Evolutionary conservation across 92 coral and sea anemone species (phyloP), one percentile per base, ranked within the genome.

Genomic region (Epizoanthus fatuus): DNA sequence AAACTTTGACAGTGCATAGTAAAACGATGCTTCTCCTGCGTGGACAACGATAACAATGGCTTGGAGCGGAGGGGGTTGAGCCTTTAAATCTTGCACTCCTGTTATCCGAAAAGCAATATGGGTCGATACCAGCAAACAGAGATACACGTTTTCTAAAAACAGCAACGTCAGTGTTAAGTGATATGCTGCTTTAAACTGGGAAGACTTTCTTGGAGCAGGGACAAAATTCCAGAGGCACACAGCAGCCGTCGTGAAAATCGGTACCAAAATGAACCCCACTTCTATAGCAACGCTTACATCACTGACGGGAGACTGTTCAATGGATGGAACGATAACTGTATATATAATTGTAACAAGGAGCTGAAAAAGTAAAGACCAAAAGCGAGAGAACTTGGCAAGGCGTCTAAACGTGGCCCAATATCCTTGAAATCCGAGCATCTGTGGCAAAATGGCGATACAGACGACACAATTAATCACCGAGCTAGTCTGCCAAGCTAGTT

Each of bases 91-190:
- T 12, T 20, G 59, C n/a, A 88, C 63, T 14, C 91, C 91, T 4
- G 87, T 88, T 20, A 88, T 75, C 35, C 80, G 53, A 68, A 66
- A 88, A 49, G 91, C 91, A 8, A 86, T 81, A n/a, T 88, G 91
- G 4, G 83, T 37, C 2, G 88, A 42, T 8, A 45, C 68, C 38
- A 88, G 47, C 20, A 75, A 20, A 45, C 74, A 88, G 6, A 88
- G 65, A 59, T 67, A 88, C 12, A 82, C 49, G 44, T 82, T 66
- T 38, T 88, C 91, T 32, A 83, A 17, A 52, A 53, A 74, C 62
- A 66, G 75, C 22, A 88, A 35, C 22, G 55, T 13, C 57, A 88
- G 49, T 2, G 91, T 65, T 2, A 29, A 32, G 40, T 51, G 45
- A 53, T 88, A 88, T 7, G 84, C 51, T 49, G 65, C 3, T 16